Evolutionary conservation across 2,113 vertebrate genomes (phyloP).

Genomic region (Rhinichthys klamathensis): DNA sequence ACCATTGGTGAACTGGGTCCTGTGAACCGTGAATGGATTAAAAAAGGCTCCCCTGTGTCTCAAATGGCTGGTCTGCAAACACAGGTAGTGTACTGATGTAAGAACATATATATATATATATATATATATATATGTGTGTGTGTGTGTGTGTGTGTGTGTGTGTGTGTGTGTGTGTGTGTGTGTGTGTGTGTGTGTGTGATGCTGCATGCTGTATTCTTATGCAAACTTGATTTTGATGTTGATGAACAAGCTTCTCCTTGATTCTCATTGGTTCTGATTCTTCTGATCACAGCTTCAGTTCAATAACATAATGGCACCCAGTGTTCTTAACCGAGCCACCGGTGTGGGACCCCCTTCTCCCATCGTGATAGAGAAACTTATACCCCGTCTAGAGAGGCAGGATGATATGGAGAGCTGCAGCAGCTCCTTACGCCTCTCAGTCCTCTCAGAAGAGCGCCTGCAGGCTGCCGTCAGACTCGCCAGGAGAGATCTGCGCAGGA

Average conservation of each 20-base stretch:
- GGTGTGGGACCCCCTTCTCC: conserved; percentile 77
- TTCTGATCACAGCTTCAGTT: conserved; percentile 82
- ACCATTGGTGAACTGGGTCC: conserved; percentile 8
- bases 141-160: no score
- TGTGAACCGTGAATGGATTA: conserved; percentile 60
- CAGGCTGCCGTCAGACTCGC: conserved; percentile 84
- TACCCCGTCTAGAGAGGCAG: conserved; percentile 35
- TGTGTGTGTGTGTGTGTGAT: no score
- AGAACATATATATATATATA: no score
- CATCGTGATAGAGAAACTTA: conserved; percentile 88
- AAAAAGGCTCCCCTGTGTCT: conserved; percentile 35
- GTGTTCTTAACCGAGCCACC: conserved; percentile 78
- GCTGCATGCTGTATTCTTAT: background rate
- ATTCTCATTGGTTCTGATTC: background rate
- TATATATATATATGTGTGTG: background rate
- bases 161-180: no score
- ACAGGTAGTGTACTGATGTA: conserved; percentile 66
- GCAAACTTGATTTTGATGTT: background rate
- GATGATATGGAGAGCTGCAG: conserved; percentile 60
- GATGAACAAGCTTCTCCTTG: background rate
- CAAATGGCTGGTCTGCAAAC: conserved; percentile 55
- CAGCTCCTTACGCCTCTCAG: conserved; percentile 80
- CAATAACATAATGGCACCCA: conserved; percentile 76
- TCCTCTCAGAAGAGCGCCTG: conserved; percentile 88
- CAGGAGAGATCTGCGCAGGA: conserved; percentile 83